A percentile compares a stretch with the other conserved stretches of the same genome.
phyloP scores from a whole-genome alignment of 2,888 invertebrate species.

The Eupithecia inturbata region DNA sequence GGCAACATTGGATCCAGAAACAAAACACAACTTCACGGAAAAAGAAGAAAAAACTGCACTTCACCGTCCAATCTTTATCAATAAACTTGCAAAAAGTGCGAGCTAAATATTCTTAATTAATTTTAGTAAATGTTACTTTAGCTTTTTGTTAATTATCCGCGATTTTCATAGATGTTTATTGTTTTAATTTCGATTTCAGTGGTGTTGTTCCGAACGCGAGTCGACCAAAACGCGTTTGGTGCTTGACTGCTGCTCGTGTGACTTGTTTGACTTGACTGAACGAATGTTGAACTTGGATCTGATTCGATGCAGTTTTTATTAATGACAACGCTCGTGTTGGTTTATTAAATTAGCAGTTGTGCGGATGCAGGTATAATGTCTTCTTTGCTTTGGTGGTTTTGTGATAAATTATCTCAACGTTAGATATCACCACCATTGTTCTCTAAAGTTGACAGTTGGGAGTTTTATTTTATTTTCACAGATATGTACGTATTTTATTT shows the following conservation, averaged over 20 bases:
- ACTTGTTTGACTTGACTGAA: background rate
- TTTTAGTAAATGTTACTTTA: background rate
- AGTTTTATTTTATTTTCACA: background rate
- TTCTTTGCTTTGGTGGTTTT: background rate
- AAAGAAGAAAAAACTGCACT: slow-evolving; percentile 32
- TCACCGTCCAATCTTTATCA: slow-evolving; percentile 4
- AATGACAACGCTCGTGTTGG: slow-evolving; percentile 31
- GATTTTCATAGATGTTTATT: slow-evolving; percentile 22
- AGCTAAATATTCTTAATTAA: background rate
- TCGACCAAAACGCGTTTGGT: slow-evolving; percentile 8
- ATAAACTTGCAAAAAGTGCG: background rate
- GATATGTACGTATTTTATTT: background rate
- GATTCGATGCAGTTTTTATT: slow-evolving; percentile 42
- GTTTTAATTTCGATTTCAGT: background rate
- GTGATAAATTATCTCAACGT: background rate
- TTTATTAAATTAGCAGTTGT: slow-evolving; percentile 27
- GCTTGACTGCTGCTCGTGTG: slow-evolving; percentile 18
- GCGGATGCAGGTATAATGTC: slow-evolving; percentile 10
- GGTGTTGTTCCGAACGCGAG: background rate
- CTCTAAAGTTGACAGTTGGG: background rate
- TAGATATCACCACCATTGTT: background rate
- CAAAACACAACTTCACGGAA: slow-evolving; percentile 73
- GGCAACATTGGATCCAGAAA: slow-evolving; percentile 70
- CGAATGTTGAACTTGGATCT: slow-evolving; percentile 36
- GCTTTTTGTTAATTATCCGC: background rate